Evolutionary conservation across 2,113 vertebrate genomes (phyloP).

Genomic region (Antechinus stuartii): DNA sequence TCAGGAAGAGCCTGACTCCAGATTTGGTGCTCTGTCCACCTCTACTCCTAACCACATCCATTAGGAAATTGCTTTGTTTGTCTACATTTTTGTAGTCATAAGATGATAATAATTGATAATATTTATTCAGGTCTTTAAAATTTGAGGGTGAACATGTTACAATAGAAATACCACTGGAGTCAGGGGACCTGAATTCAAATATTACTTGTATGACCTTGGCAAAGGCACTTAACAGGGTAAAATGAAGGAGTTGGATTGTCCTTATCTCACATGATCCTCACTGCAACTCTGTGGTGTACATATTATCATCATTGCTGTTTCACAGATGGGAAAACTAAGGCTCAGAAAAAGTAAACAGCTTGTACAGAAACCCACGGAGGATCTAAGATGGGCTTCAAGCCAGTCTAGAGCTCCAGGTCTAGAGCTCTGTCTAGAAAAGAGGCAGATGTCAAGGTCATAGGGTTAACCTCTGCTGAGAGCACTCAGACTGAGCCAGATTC

Average conservation of each 20-base stretch:
- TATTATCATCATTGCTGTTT: neutral
- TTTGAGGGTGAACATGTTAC: neutral
- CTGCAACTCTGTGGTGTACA: neutral
- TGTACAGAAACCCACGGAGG: neutral
- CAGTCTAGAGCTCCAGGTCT: neutral
- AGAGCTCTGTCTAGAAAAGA: neutral
- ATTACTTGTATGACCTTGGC: neutral
- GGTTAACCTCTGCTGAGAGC: neutral
- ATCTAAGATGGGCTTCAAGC: neutral
- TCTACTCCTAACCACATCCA: neutral
- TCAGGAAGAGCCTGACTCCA: neutral
- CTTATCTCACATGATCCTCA: neutral
- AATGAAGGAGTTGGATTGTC: neutral
- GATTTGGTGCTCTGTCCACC: neutral
- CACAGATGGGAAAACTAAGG: neutral
- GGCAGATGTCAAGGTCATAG: neutral
- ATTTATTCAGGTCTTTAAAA: neutral
- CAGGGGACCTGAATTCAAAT: neutral
- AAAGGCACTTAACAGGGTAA: neutral
- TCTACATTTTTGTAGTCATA: neutral
- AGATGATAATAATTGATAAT: neutral
- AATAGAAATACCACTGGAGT: neutral
- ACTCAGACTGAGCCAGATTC: neutral
- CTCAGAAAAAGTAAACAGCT: neutral
- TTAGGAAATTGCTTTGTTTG: neutral